phyloP scores from a whole-genome alignment of 2,113 vertebrate species.

The human region GRCh38 chr2:87574501-87575000 shows the following conservation, averaged over 20 bases:
- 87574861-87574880: background rate
- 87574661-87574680: slow-evolving; percentile 49
- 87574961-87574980: rapidly evolving
- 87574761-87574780: too few species aligned
- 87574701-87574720: slow-evolving; percentile 15
- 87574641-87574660: background rate
- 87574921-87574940: background rate
- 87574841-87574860: background rate
- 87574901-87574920: too few species aligned
- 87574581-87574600: background rate
- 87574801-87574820: background rate
- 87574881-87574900: background rate
- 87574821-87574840: background rate
- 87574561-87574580: background rate
- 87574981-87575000: background rate
- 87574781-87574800: background rate
- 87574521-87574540: rapidly evolving
- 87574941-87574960: rapidly evolving
- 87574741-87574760: background rate
- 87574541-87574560: background rate
- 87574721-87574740: background rate
- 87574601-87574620: background rate
- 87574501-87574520: background rate
- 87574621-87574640: background rate
- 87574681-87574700: slow-evolving; percentile 51